These are phyloP conservation scores for Cetonia aurata DNA, from an alignment of 2,888 invertebrate species.

Conservation along the genomic window DNA sequence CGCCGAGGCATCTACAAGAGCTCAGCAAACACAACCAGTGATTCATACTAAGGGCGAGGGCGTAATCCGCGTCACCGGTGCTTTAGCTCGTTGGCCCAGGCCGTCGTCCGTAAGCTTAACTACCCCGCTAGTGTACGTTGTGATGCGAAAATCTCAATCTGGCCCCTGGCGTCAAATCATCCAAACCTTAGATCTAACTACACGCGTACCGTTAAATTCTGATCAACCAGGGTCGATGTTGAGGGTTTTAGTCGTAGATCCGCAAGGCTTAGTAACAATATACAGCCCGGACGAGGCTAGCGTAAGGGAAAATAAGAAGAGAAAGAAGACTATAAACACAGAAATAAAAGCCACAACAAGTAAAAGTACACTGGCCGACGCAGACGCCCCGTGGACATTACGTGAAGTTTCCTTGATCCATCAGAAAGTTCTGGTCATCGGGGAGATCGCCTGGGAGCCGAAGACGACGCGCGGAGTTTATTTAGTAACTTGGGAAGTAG, in stretches of 20 bases:
- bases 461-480: conserved; percentile 77
- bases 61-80: conserved; percentile 74
- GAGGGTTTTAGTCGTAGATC: conserved; percentile 78
- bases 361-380: conserved; percentile 67
- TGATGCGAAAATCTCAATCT: conserved; percentile 75
- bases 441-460: conserved; percentile 81
- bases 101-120: conserved; percentile 70
- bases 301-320: conserved; percentile 64
- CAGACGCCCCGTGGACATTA: conserved; percentile 72
- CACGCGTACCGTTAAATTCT: conserved; percentile 75
- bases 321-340: conserved; percentile 68
- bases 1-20: conserved; percentile 71
- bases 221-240: conserved; percentile 72
- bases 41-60: conserved; percentile 79
- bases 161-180: conserved; percentile 77
- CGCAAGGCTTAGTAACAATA: conserved; percentile 78
- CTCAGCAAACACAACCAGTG: conserved; percentile 77
- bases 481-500: conserved; percentile 87
- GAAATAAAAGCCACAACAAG: conserved; percentile 70
- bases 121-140: conserved; percentile 77
- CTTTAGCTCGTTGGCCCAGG: conserved; percentile 75
- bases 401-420: conserved; percentile 79
- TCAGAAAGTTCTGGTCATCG: conserved; percentile 78
- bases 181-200: conserved; percentile 75
- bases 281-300: conserved; percentile 77